These are phyloP conservation scores for Myotis lucifugus DNA, from an alignment of 2,113 vertebrate genomes.

Conservation along the genomic window DNA sequence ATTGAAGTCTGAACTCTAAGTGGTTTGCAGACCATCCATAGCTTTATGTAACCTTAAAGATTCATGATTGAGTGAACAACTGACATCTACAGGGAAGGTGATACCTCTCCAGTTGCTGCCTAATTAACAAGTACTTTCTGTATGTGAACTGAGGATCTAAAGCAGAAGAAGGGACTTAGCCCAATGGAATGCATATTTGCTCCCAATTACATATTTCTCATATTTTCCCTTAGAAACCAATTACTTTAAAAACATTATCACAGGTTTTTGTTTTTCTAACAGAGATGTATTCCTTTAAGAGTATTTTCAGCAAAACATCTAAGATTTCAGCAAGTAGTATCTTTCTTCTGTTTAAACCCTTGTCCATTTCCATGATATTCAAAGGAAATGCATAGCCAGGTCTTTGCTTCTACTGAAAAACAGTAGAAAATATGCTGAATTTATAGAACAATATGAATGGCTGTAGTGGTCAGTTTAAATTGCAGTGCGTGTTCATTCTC, in stretches of 20 bases:
- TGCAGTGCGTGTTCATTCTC: not conserved
- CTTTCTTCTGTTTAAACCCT: conserved; percentile 21
- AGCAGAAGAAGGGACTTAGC: not conserved
- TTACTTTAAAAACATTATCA: conserved; percentile 25
- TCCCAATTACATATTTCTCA: not conserved
- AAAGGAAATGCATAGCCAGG: conserved; percentile 43
- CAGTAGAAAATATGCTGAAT: conserved; percentile 7
- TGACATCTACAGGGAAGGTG: not conserved
- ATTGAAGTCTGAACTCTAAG: not conserved
- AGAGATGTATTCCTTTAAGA: conserved; percentile 30
- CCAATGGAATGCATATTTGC: not conserved
- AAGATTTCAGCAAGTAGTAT: conserved; percentile 34
- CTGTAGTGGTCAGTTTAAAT: not conserved
- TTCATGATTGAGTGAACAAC: not conserved
- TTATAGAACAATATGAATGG: not conserved
- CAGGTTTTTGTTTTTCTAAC: not conserved
- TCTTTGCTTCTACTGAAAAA: conserved; percentile 35
- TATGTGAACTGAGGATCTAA: not conserved
- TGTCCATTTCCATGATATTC: not conserved
- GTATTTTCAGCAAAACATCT: conserved; percentile 18
- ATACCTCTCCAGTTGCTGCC: not conserved
- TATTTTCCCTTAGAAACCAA: not conserved
- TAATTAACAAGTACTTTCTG: not conserved
- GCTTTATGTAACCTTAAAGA: conserved; percentile 14
- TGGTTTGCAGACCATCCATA: not conserved